These are phyloP conservation scores for Lipotes vexillifer DNA, from an alignment of 2,113 vertebrate genomes.

Conservation along the genomic window DNA sequence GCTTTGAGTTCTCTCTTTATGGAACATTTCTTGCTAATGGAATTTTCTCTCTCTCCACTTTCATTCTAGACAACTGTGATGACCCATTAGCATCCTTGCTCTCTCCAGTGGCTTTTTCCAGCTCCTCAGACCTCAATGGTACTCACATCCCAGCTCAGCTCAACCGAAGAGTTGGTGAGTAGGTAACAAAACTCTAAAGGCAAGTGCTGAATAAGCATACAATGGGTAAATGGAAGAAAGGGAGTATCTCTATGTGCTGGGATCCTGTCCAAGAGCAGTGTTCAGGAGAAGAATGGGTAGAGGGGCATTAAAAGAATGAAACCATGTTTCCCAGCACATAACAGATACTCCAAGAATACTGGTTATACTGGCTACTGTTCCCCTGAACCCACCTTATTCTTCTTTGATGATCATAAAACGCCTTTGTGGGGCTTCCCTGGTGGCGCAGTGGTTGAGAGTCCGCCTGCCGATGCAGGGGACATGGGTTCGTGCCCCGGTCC, in stretches of 20 bases:
- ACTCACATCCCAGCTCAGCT: conserved; percentile 88
- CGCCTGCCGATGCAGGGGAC: too few relatives aligned
- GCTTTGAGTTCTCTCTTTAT: not conserved
- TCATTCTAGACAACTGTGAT: conserved; percentile 88
- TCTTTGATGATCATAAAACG: not conserved
- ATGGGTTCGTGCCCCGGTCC: too few relatives aligned
- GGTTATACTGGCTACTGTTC: not conserved
- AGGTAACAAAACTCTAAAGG: not conserved
- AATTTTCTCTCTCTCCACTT: conserved; percentile 7
- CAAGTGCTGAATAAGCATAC: not conserved
- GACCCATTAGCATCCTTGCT: conserved; percentile 86
- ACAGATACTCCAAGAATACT: not conserved
- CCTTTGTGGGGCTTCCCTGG: not conserved
- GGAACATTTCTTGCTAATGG: not conserved
- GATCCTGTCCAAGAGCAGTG: not conserved
- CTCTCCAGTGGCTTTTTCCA: conserved; percentile 87
- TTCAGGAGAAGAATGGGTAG: not conserved
- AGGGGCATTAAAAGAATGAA: not conserved
- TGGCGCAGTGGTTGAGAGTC: too few relatives aligned
- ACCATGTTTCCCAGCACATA: not conserved
- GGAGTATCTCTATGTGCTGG: not conserved
- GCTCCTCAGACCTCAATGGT: conserved; percentile 89
- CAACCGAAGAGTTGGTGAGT: conserved; percentile 92
- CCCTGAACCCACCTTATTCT: not conserved
- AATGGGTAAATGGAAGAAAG: not conserved